These are phyloP conservation scores for Borostomias antarcticus DNA, from an alignment of 2,797 vertebrate genomes.

Conservation along the genomic window DNA sequence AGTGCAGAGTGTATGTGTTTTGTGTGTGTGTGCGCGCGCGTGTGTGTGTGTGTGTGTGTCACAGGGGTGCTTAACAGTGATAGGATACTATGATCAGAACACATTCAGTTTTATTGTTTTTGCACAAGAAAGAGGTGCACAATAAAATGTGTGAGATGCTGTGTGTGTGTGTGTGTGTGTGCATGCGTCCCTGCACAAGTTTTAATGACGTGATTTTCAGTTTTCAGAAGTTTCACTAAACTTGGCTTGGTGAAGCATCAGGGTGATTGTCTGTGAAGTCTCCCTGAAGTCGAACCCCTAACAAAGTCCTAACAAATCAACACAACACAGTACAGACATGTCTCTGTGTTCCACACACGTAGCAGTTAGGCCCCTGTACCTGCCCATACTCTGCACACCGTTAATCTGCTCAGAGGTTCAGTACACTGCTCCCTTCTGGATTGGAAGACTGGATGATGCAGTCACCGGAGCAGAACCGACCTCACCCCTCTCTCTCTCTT, in stretches of 20 bases:
- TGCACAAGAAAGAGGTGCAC: neutral
- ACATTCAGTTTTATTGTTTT: neutral
- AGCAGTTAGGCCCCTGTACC: neutral
- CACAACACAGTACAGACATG: neutral
- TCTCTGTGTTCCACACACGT: neutral
- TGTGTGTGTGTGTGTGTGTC: conserved; percentile 7
- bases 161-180: too few relatives aligned
- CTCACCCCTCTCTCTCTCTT: too few relatives aligned
- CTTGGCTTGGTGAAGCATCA: neutral
- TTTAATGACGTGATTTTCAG: conserved; percentile 6
- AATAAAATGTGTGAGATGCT: neutral
- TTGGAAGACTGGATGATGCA: neutral
- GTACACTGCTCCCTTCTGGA: neutral
- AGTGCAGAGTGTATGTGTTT: neutral
- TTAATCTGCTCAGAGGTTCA: neutral
- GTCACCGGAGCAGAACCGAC: neutral
- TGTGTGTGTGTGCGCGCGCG: conserved; percentile 10
- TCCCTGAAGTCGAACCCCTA: too few relatives aligned
- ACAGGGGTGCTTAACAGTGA: too few relatives aligned
- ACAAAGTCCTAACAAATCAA: neutral
- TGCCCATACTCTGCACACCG: neutral
- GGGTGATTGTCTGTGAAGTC: neutral
- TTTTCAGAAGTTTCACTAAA: neutral
- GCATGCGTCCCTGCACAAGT: too few relatives aligned
- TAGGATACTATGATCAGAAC: neutral